Base-by-base conservation (phyloP, 2,888 invertebrate species). In the Auanema sp. region DNA sequence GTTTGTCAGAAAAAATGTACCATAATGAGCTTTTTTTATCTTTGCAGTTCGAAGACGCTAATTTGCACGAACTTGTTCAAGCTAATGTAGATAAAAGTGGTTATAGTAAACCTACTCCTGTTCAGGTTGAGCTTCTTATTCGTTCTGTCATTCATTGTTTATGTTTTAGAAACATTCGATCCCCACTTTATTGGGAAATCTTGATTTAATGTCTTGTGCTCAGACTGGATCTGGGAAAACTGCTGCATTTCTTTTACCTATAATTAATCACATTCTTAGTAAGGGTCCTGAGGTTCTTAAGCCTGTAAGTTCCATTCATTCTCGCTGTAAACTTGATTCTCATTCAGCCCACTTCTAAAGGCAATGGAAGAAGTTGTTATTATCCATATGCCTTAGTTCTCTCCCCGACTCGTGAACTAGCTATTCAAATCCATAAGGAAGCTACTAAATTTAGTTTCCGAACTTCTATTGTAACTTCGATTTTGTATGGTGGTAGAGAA, bases 341-440 rank as follows among this genome's bases (percentile, higher is more conserved):
- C 52, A 64, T 72, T 53, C 64, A 79, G 81, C 68, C 79, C n/a
- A 63, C 76, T 14, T 67, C 64, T 40, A 65, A 50, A 8, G 23
- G 44, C 2, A 64, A 86, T 75, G 88, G 89, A 75, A 89, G 91
- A 73, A 90, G 92, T 83, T 95, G 93, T 87, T 95, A 95, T 87
- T 96, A 90, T 86, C 98, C 98, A 11, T 87, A 95, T 81, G 97
- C 96, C 55, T 88, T 98, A 83, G 92, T 98, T 79, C 87, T 98
- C 85, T 96, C 97, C 69, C 98, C 98, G n/a, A 98, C 98, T 58
- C 90, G 98, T 81, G 98, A 98, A 88, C 89, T 98, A 83, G 97
- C 97, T 76, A 95, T 95, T 16, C 98, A 76, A 64, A 76, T 76
- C 23, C 73, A 76, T 69, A 76, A 76, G 53, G 76, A 76, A 49